Conservation (phyloP, 2,113 vertebrate species). For the Cephalopterus ornatus region DNA sequence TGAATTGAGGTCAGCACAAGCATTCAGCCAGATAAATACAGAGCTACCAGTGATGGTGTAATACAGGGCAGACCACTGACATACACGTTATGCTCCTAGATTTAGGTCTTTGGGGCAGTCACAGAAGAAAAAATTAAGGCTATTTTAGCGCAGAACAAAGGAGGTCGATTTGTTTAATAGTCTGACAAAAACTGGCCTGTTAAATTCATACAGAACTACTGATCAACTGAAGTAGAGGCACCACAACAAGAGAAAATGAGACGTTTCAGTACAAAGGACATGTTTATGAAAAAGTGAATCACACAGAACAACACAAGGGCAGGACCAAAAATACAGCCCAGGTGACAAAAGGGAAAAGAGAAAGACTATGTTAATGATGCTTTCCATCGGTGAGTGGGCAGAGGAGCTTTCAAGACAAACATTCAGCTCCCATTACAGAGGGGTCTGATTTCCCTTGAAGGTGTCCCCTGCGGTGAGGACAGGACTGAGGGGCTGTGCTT, state of each 20-base stretch:
- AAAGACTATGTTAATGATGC: background rate
- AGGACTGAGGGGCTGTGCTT: background rate
- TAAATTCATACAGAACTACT: background rate
- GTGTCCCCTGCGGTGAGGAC: background rate
- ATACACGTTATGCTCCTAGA: background rate
- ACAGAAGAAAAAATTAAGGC: background rate
- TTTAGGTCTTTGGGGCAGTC: background rate
- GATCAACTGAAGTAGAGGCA: background rate
- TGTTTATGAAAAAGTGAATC: background rate
- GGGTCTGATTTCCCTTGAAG: background rate
- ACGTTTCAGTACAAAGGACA: background rate
- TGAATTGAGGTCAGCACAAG: slow-evolving; percentile 51
- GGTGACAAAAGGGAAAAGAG: background rate
- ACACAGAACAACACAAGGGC: background rate
- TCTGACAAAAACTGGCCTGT: background rate
- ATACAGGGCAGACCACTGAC: background rate
- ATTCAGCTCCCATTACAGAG: background rate
- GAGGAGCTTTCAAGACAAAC: background rate
- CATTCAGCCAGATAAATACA: background rate
- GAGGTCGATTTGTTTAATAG: background rate
- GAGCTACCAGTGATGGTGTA: background rate
- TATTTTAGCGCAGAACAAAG: background rate
- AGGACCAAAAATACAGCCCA: background rate
- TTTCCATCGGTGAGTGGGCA: background rate
- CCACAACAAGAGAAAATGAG: background rate